Evolutionary conservation across 37 sponge, comb jelly and placozoan species (phyloP).

Genomic region (Beroe ovata): DNA sequence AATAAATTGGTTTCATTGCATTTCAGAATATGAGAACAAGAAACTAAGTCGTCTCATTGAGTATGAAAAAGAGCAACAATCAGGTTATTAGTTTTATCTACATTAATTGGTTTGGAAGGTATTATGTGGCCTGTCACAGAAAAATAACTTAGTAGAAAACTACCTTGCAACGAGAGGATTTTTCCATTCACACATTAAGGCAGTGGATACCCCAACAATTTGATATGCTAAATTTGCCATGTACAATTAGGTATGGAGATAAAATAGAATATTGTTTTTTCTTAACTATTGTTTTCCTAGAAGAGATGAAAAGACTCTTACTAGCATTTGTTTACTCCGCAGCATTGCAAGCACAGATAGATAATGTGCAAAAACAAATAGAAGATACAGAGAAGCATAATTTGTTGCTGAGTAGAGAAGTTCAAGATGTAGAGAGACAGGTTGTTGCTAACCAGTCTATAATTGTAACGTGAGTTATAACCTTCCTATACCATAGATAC

Average conservation of each 20-base stretch:
- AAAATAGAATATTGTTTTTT: background rate
- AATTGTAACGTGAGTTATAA: constrained; percentile 6
- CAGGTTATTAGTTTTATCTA: background rate
- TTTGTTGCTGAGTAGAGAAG: constrained; percentile 6
- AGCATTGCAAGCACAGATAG: constrained; percentile 28
- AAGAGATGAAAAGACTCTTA: too few relatives aligned
- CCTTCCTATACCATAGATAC: too few relatives aligned
- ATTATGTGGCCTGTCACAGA: too few relatives aligned
- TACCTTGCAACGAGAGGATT: too few relatives aligned
- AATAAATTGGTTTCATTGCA: too few relatives aligned
- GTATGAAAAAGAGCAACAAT: constrained; percentile 33
- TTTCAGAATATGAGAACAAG: constrained; percentile 65
- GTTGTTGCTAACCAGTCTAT: constrained; percentile 32
- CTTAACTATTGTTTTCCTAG: too few relatives aligned
- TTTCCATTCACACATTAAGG: too few relatives aligned
- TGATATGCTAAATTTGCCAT: background rate
- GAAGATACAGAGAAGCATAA: constrained; percentile 47
- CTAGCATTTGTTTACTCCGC: too few relatives aligned
- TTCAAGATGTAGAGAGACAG: constrained; percentile 60
- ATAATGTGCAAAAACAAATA: background rate
- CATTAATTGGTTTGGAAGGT: too few relatives aligned
- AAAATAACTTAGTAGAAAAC: too few relatives aligned
- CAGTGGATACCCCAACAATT: background rate
- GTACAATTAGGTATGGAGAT: background rate
- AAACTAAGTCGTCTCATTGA: constrained; percentile 26